Evolutionary conservation across 1,140 invertebrate genomes (phyloP).

Genomic region (Zaprionus capensis): DNA sequence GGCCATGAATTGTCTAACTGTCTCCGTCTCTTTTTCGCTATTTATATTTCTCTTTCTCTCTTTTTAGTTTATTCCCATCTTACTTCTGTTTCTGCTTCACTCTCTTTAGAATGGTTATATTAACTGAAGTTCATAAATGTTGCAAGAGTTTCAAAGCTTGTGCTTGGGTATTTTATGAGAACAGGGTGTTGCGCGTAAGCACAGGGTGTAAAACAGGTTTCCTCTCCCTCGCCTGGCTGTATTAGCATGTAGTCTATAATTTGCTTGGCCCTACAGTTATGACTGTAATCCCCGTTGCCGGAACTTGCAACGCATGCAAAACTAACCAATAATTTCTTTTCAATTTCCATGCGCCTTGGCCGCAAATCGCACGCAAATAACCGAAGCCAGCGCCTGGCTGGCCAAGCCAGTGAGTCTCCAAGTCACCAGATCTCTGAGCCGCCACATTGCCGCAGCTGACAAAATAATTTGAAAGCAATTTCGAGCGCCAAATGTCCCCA

Average conservation of each 20-base stretch:
- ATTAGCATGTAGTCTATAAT: slow-evolving; percentile 38
- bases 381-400: slow-evolving; percentile 17
- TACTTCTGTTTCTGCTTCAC: neutral
- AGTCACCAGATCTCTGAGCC: slow-evolving; percentile 28
- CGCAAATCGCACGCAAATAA: slow-evolving; percentile 72
- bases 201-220: neutral
- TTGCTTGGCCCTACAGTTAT: slow-evolving; percentile 57
- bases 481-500: slow-evolving; percentile 66
- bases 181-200: neutral
- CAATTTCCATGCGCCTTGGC: slow-evolving; percentile 66
- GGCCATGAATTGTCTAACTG: slow-evolving; percentile 54
- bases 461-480: slow-evolving; percentile 83
- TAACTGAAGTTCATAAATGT: neutral
- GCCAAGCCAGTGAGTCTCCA: slow-evolving; percentile 27
- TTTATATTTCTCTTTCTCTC: no score
- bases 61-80: neutral
- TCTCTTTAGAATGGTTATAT: neutral
- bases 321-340: slow-evolving; percentile 78
- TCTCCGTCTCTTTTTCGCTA: neutral
- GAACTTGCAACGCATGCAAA: slow-evolving; percentile 71
- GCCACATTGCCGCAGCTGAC: slow-evolving; percentile 68
- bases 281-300: slow-evolving; percentile 56
- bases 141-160: neutral
- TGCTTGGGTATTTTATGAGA: neutral
- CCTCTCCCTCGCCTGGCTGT: neutral